A percentile compares a stretch with the other conserved stretches of the same genome.
phyloP scores from a whole-genome alignment of 2,113 vertebrate genomes.

The Enhydra lutris region DNA sequence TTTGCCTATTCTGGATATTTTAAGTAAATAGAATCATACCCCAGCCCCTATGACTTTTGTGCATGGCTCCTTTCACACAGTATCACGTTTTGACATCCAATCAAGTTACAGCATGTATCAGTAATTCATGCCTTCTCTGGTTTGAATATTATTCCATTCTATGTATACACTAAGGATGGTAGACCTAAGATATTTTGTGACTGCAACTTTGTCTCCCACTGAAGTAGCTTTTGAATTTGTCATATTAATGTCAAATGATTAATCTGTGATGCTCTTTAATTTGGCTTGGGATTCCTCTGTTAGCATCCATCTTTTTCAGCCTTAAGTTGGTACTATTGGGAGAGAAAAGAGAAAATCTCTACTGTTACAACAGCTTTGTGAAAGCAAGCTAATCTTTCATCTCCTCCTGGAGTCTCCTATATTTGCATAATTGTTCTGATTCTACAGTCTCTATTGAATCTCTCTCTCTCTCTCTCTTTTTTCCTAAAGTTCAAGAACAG shows the following conservation, averaged over 20 bases:
- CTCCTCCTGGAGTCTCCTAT: slow-evolving; percentile 71
- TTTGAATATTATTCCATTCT: not conserved
- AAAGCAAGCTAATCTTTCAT: slow-evolving; percentile 86
- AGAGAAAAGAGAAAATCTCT: slow-evolving; percentile 54
- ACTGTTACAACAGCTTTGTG: slow-evolving; percentile 73
- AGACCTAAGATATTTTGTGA: not conserved
- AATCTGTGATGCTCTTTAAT: not conserved
- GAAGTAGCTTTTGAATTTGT: not conserved
- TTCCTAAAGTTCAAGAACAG: slow-evolving; percentile 79
- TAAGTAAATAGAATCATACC: not conserved
- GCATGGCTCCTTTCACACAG: not conserved
- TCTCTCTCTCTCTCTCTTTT: slow-evolving; percentile 54
- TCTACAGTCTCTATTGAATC: slow-evolving; percentile 48
- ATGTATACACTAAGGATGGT: not conserved
- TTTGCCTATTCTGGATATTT: not conserved
- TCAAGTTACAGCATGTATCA: not conserved
- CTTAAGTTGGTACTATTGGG: not conserved
- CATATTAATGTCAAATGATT: not conserved
- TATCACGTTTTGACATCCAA: not conserved
- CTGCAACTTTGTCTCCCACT: not conserved
- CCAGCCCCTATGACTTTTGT: not conserved
- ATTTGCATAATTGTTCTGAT: slow-evolving; percentile 86
- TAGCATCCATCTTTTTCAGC: not conserved
- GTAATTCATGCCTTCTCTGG: not conserved
- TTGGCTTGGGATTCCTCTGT: not conserved